Conservation (phyloP, 2,888 invertebrate species). For the Hartigia nigra region DNA sequence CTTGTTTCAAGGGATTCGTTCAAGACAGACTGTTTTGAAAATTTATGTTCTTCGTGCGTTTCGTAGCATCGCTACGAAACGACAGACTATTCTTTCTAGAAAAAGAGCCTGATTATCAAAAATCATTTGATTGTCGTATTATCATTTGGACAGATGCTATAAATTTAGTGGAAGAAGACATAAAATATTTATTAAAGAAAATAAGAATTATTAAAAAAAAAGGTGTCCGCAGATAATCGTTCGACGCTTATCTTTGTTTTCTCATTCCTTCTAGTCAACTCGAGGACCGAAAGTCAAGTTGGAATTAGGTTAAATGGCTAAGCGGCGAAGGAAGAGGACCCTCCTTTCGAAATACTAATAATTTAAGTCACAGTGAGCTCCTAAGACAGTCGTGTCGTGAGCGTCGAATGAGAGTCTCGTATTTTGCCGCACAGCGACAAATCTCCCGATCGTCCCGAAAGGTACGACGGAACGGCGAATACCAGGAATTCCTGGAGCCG, state of each 20-base stretch:
- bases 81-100: not conserved
- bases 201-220: not conserved
- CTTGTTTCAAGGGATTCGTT: not conserved
- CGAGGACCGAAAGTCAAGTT: not conserved
- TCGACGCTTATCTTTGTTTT: no score
- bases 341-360: not conserved
- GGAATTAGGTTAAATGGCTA: not conserved
- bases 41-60: not conserved
- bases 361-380: not conserved
- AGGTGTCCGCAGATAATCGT: not conserved
- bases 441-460: constrained; percentile 36
- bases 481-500: constrained; percentile 41
- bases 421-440: not conserved
- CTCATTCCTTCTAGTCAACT: no score
- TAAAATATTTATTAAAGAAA: not conserved
- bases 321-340: not conserved
- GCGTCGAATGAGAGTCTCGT: not conserved
- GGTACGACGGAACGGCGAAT: constrained; percentile 45
- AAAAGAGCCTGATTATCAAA: not conserved
- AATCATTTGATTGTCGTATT: not conserved
- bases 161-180: not conserved
- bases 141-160: not conserved
- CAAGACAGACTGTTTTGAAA: not conserved
- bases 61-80: not conserved
- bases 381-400: not conserved